A percentile compares a stretch with the other conserved stretches of the same genome.
phyloP scores from a whole-genome alignment of 2,888 invertebrate species.

The Trimorus sp. region DNA sequence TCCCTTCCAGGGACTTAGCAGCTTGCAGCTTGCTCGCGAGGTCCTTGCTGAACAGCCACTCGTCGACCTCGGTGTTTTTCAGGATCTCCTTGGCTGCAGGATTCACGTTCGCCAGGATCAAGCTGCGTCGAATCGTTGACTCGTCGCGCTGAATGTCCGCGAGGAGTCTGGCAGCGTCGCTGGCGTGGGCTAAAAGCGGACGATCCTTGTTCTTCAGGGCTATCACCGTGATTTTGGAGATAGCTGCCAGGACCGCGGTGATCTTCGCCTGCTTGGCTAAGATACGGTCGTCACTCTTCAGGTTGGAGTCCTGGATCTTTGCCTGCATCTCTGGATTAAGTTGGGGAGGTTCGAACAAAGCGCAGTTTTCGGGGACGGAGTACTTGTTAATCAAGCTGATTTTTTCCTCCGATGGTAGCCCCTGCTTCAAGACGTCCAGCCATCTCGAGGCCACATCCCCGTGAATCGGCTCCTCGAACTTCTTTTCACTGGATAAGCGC shows the following conservation, averaged over 20 bases:
- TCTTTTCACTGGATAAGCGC: constrained; percentile 3
- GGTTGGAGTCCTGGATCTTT: neutral
- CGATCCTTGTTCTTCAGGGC: constrained; percentile 5
- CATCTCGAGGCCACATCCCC: constrained; percentile 14
- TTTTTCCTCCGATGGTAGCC: constrained; percentile 30
- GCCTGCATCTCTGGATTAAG: constrained; percentile 13
- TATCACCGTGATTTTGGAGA: constrained; percentile 28
- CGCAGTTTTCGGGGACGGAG: constrained; percentile 26
- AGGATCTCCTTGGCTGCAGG: constrained; percentile 21
- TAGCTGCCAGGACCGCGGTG: constrained; percentile 21
- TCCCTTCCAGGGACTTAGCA: neutral
- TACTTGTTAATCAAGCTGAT: constrained; percentile 36
- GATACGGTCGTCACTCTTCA: constrained; percentile 46
- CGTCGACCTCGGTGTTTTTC: neutral
- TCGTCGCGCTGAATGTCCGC: constrained; percentile 36
- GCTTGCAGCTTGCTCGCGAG: constrained; percentile 8
- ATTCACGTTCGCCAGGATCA: constrained; percentile 24
- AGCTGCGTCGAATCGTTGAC: constrained; percentile 13
- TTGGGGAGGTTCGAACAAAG: constrained; percentile 16
- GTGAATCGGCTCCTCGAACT: constrained; percentile 9
- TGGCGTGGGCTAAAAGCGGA: neutral
- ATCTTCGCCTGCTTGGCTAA: constrained; percentile 50
- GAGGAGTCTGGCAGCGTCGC: constrained; percentile 18
- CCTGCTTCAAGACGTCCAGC: constrained; percentile 25
- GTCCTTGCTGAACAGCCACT: constrained; percentile 25